Conservation (phyloP, 2,888 invertebrate species). For the Chesias legatella region DNA sequence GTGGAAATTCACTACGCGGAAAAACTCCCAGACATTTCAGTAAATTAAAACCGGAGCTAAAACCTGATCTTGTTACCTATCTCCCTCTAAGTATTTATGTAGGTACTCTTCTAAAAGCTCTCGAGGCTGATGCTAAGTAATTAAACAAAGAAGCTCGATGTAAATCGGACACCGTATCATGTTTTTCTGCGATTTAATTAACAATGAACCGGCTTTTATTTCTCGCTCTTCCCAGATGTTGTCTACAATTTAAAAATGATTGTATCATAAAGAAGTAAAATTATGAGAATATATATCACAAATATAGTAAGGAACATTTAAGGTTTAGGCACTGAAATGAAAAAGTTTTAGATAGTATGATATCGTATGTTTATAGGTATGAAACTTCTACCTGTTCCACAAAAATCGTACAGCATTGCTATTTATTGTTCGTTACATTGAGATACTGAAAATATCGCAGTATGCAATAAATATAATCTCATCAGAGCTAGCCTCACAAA, state of each 20-base stretch:
- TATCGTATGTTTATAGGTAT: too few species aligned
- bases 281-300: too few species aligned
- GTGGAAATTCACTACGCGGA: conserved; percentile 55
- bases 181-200: conserved; percentile 10
- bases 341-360: too few species aligned
- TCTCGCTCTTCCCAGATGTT: too few species aligned
- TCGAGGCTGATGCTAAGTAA: conserved; percentile 8
- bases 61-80: conserved; percentile 50
- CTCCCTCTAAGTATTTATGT: conserved; percentile 17
- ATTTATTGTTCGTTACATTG: not conserved
- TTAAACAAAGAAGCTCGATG: conserved; percentile 10
- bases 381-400: too few species aligned
- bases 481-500: conserved; percentile 10
- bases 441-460: conserved; percentile 3
- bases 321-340: too few species aligned
- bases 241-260: too few species aligned
- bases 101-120: conserved; percentile 6
- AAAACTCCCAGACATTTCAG: conserved; percentile 59
- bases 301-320: too few species aligned
- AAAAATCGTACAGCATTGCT: too few species aligned
- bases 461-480: conserved; percentile 16
- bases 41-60: conserved; percentile 62
- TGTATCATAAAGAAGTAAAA: too few species aligned
- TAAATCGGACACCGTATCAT: conserved; percentile 9
- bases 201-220: not conserved